phyloP scores from a whole-genome alignment of 2,888 invertebrate genomes.

The Artemia sinica region DNA sequence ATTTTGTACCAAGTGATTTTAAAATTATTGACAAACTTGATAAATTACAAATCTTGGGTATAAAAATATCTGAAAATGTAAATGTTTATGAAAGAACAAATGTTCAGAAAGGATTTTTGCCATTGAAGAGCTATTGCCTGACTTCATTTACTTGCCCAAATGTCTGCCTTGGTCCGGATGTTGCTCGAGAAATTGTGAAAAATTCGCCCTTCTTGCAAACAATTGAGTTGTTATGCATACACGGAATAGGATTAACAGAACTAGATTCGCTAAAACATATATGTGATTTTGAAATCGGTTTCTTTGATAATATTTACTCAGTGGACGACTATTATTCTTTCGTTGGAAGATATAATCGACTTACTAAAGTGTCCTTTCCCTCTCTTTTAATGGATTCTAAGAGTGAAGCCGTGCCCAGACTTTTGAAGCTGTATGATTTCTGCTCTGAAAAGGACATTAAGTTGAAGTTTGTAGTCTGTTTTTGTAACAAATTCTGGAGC shows the following conservation, averaged over 20 bases:
- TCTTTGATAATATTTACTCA: background rate
- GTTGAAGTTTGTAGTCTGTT: background rate
- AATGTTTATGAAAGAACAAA: background rate
- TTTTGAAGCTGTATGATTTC: background rate
- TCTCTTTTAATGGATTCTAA: background rate
- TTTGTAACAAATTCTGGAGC: background rate
- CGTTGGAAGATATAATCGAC: background rate
- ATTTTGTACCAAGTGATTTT: background rate
- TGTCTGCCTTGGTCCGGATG: background rate
- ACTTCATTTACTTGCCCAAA: background rate
- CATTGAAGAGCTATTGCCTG: background rate
- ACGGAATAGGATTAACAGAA: background rate
- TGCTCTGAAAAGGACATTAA: background rate
- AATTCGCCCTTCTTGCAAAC: background rate
- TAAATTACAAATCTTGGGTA: background rate
- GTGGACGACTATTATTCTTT: background rate
- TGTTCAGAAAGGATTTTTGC: background rate
- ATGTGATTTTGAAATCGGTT: background rate
- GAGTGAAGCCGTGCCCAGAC: background rate
- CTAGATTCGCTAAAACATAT: too few relatives aligned
- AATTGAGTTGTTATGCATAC: background rate
- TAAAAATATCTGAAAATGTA: background rate
- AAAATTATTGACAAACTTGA: background rate
- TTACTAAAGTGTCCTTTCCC: background rate
- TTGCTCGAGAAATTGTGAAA: constrained; percentile 1